phyloP scores from a whole-genome alignment of 2,797 vertebrate genomes.

The Cichlasoma orientale region DNA sequence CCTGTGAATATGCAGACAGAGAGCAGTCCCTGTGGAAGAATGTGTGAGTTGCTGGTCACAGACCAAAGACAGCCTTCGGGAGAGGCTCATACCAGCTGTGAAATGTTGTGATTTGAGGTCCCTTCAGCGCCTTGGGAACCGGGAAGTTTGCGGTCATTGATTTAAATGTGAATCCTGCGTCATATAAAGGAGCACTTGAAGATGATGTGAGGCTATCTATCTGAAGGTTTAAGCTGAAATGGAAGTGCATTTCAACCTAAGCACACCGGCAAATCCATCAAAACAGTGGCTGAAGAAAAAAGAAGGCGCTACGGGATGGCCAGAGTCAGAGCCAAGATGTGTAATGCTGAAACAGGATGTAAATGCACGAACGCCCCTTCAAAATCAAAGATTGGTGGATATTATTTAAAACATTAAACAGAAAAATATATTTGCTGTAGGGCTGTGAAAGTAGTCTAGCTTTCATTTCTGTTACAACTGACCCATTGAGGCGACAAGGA shows the following conservation, averaged over 20 bases:
- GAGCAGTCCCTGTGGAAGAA: neutral
- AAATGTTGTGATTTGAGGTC: neutral
- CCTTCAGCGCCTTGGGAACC: neutral
- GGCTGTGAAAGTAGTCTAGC: too few relatives aligned
- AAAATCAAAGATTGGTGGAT: neutral
- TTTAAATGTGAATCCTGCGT: conserved; percentile 1
- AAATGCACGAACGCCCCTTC: neutral
- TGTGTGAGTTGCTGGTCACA: neutral
- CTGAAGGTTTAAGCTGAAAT: neutral
- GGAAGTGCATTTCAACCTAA: neutral
- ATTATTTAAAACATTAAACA: neutral
- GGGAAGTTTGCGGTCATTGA: neutral
- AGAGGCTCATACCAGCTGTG: neutral
- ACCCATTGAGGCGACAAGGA: too few relatives aligned
- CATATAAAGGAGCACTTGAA: neutral
- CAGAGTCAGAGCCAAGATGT: neutral
- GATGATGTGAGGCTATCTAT: neutral
- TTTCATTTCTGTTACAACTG: neutral
- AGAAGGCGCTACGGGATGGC: neutral
- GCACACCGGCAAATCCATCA: neutral
- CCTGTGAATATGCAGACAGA: neutral
- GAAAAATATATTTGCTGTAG: neutral
- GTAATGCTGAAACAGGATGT: neutral
- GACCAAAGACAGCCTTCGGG: neutral
- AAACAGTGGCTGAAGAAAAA: neutral